phyloP scores from a whole-genome alignment of 2,797 vertebrate species.

The Nyctalus aviator region DNA sequence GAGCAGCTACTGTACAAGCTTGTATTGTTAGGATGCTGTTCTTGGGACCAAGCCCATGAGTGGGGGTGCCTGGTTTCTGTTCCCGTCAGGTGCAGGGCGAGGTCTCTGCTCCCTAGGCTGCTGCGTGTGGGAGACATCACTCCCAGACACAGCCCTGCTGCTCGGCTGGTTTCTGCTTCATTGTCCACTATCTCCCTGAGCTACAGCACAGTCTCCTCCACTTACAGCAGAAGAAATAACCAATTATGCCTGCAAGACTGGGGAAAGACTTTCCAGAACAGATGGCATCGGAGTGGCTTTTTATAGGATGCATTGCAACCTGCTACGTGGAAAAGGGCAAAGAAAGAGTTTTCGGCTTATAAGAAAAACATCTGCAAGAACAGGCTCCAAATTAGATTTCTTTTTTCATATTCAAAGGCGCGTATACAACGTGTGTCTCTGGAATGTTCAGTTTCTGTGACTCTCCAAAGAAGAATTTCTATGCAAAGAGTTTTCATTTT shows the following conservation, averaged over 20 bases:
- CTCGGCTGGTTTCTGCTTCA: constrained; percentile 54
- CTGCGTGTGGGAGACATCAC: not conserved
- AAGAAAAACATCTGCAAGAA: constrained; percentile 32
- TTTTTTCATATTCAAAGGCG: constrained; percentile 47
- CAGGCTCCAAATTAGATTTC: not conserved
- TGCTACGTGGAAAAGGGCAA: not conserved
- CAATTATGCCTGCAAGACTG: constrained; percentile 45
- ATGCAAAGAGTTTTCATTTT: constrained; percentile 9
- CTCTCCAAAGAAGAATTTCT: not conserved
- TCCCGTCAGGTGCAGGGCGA: not conserved
- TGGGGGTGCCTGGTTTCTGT: not conserved
- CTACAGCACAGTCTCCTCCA: constrained; percentile 33
- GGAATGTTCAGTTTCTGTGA: not conserved
- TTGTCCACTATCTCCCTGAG: constrained; percentile 40
- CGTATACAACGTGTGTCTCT: not conserved
- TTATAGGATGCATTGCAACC: constrained; percentile 53
- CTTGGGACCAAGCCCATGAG: constrained; percentile 38
- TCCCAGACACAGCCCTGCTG: not conserved
- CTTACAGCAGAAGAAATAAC: constrained; percentile 32
- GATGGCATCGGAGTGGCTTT: constrained; percentile 44
- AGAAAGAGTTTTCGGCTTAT: not conserved
- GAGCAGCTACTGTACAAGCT: not conserved
- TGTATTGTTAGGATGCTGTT: not conserved
- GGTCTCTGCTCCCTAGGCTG: not conserved
- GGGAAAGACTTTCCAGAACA: constrained; percentile 60